Evolutionary conservation across 2,797 vertebrate species (phyloP).

Genomic region (Anas capensis): DNA sequence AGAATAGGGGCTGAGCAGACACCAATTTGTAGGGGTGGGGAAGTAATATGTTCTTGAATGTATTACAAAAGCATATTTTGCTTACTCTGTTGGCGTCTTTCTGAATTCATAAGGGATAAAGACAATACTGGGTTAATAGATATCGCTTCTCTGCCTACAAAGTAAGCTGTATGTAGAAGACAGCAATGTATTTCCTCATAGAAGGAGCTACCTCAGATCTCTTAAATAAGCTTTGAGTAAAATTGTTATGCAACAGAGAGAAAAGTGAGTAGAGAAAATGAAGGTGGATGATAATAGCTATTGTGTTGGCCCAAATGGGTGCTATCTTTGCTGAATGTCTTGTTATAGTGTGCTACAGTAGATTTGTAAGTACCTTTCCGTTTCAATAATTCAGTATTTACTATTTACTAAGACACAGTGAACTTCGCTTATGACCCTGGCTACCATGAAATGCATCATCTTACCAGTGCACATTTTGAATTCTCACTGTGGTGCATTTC

Average conservation of each 20-base stretch:
- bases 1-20: background rate
- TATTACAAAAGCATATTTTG: background rate
- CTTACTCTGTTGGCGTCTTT: background rate
- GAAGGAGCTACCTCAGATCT: background rate
- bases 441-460: background rate
- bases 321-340: background rate
- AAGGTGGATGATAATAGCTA: background rate
- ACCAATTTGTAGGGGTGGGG: background rate
- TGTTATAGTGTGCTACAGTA: background rate
- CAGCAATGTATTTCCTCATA: background rate
- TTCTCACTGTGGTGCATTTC: background rate
- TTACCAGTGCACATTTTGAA: background rate
- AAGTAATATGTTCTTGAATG: background rate
- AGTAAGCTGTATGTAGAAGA: background rate
- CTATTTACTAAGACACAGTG: background rate
- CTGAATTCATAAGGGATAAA: background rate
- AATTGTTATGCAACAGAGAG: background rate
- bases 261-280: background rate
- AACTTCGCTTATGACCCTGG: background rate
- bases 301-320: background rate
- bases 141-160: background rate
- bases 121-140: background rate
- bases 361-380: background rate
- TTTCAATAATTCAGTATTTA: conserved; percentile 42
- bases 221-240: background rate